phyloP scores from a whole-genome alignment of 2,888 invertebrate genomes.

The Prionchulus punctatus region DNA sequence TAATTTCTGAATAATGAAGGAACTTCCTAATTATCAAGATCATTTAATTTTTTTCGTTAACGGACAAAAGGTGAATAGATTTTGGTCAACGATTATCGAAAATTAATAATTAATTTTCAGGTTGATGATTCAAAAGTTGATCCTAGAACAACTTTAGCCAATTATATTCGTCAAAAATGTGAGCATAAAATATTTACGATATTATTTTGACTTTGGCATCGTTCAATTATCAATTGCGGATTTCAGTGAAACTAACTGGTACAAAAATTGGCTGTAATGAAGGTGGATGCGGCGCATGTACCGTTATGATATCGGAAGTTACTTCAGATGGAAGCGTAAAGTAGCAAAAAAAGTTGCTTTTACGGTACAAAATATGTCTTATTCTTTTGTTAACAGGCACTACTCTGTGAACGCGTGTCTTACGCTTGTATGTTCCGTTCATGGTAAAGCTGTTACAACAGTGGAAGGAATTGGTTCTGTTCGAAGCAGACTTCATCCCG shows the following conservation, averaged over 20 bases:
- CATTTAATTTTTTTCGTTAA: slow-evolving; percentile 46
- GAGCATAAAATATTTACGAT: neutral
- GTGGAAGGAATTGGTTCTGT: slow-evolving; percentile 33
- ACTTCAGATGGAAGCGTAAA: neutral
- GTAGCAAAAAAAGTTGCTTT: neutral
- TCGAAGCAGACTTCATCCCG: slow-evolving; percentile 26
- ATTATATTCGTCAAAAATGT: slow-evolving; percentile 1
- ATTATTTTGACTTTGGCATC: neutral
- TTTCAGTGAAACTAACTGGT: slow-evolving; percentile 19
- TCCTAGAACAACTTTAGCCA: neutral
- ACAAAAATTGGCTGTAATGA: slow-evolving; percentile 38
- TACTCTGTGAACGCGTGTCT: slow-evolving; percentile 31
- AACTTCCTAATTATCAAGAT: no score
- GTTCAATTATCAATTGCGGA: no score
- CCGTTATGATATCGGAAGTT: slow-evolving; percentile 24
- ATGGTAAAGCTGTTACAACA: slow-evolving; percentile 32
- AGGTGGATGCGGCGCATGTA: slow-evolving; percentile 39
- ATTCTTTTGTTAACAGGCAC: slow-evolving; percentile 22
- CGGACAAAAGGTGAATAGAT: slow-evolving; percentile 35
- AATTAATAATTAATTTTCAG: slow-evolving; percentile 29
- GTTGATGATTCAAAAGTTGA: slow-evolving; percentile 32
- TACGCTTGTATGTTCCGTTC: slow-evolving; percentile 28
- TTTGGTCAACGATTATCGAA: neutral
- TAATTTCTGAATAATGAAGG: no score
- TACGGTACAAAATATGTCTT: no score